These are phyloP conservation scores for Drosophila mimica DNA, from an alignment of 2,888 invertebrate genomes.

Conservation along the genomic window DNA sequence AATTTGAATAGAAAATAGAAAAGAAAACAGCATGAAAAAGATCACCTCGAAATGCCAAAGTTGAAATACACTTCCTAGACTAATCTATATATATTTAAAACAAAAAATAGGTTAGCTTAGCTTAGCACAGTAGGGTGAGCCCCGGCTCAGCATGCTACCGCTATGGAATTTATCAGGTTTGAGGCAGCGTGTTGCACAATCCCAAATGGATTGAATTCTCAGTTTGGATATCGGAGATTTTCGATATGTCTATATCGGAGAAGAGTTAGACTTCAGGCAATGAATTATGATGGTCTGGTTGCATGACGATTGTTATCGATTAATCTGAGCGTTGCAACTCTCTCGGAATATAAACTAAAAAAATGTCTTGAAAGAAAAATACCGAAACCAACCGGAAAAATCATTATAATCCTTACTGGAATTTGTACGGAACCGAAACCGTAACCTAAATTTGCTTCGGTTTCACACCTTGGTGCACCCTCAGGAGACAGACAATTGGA, in stretches of 20 bases:
- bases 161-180: background rate
- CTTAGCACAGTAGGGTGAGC: background rate
- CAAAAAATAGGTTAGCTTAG: background rate
- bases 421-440: background rate
- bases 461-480: background rate
- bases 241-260: background rate
- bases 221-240: background rate
- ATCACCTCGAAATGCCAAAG: background rate
- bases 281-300: background rate
- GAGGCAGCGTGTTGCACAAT: background rate
- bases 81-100: background rate
- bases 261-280: background rate
- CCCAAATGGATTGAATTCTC: background rate
- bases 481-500: background rate
- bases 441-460: background rate
- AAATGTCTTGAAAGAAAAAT: background rate
- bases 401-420: background rate
- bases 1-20: background rate
- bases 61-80: background rate
- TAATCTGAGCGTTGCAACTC: background rate
- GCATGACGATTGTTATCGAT: background rate
- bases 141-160: no score
- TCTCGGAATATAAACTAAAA: background rate
- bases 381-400: background rate
- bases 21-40: background rate